phyloP scores from a whole-genome alignment of 2,888 invertebrate genomes.

The Caenorhabditis wallacei region DNA sequence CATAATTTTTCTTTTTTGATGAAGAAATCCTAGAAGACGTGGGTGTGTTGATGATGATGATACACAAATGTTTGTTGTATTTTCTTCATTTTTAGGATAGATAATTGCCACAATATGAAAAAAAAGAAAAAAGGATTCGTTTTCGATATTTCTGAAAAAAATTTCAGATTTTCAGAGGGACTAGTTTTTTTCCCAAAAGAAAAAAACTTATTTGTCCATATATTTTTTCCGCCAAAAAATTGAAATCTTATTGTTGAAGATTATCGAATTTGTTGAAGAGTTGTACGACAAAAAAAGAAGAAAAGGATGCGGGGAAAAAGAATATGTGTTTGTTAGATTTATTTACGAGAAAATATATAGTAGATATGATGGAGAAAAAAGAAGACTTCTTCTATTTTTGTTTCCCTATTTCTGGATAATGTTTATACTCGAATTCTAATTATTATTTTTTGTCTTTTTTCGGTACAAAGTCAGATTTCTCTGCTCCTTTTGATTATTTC shows the following conservation, averaged over 20 bases:
- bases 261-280: slow-evolving; percentile 49
- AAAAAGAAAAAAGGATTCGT: neutral
- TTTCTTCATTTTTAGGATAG: neutral
- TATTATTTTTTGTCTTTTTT: no score
- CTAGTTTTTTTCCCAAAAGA: neutral
- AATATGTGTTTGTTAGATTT: slow-evolving; percentile 29
- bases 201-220: neutral
- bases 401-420: neutral
- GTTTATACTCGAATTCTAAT: no score
- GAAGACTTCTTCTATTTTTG: neutral
- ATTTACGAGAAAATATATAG: slow-evolving; percentile 24
- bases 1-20: no score
- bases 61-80: slow-evolving; percentile 7
- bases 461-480: no score
- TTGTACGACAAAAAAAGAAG: slow-evolving; percentile 11
- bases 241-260: slow-evolving; percentile 40
- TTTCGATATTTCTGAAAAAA: slow-evolving; percentile 14
- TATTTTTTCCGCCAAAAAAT: slow-evolving; percentile 14
- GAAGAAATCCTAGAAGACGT: neutral
- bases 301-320: neutral
- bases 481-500: no score
- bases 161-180: neutral
- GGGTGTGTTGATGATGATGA: neutral
- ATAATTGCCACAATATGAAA: slow-evolving; percentile 54
- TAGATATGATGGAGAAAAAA: slow-evolving; percentile 2